Percentiles rank a stretch among this genome's conserved stretches.
These are phyloP conservation scores for Hedychridium roseum DNA, from an alignment of 2,888 invertebrate genomes.

Conservation along the genomic window DNA sequence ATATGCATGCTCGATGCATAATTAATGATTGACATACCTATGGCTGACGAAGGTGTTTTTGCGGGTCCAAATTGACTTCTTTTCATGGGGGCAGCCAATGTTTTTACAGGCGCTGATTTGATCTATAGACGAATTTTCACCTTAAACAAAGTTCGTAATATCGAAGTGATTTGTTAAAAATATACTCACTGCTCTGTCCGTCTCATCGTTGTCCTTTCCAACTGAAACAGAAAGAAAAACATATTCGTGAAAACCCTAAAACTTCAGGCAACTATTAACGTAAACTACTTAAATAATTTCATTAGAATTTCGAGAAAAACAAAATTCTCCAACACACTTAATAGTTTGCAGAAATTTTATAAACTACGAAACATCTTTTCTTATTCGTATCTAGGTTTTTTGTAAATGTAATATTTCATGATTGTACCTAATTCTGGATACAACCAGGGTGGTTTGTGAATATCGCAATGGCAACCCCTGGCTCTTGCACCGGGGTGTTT, in stretches of 20 bases:
- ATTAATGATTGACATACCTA: too few species aligned
- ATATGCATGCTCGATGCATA: too few species aligned
- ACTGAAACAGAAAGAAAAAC: slow-evolving; percentile 44
- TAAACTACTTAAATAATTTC: too few species aligned
- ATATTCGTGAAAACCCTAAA: too few species aligned
- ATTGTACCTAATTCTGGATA: slow-evolving; percentile 58
- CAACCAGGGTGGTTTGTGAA: slow-evolving; percentile 61
- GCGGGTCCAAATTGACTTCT: slow-evolving; percentile 60
- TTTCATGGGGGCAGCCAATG: slow-evolving; percentile 49
- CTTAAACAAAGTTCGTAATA: background rate
- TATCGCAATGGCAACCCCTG: slow-evolving; percentile 63
- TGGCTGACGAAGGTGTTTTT: slow-evolving; percentile 44
- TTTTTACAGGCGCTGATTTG: slow-evolving; percentile 56
- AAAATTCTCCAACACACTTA: too few species aligned
- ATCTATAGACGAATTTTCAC: slow-evolving; percentile 37
- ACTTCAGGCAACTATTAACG: too few species aligned
- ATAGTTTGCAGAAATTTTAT: too few species aligned
- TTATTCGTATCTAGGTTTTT: too few species aligned
- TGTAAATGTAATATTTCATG: too few species aligned
- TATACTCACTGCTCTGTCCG: slow-evolving; percentile 59
- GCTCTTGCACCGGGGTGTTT: slow-evolving; percentile 64
- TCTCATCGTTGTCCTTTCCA: slow-evolving; percentile 59
- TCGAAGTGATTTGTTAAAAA: background rate
- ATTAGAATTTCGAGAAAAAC: too few species aligned
- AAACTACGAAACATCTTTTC: too few species aligned